These are phyloP conservation scores for Mesocentrotus franciscanus DNA, from an alignment of 53 echinoderm and acorn worm species.

Conservation along the genomic window DNA sequence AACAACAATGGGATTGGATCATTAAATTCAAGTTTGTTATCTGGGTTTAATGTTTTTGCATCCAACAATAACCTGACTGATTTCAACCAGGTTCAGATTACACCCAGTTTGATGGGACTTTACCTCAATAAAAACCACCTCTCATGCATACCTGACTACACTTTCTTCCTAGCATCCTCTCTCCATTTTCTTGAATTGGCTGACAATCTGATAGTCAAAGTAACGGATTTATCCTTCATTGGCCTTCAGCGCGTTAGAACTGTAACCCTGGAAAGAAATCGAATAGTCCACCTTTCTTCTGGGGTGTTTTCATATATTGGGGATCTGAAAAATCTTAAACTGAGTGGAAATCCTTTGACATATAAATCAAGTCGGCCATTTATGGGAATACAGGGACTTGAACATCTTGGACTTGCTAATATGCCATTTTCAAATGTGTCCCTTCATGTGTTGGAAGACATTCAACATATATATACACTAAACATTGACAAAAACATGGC, in stretches of 20 bases:
- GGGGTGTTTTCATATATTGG: background rate
- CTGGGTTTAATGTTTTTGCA: background rate
- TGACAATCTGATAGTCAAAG: background rate
- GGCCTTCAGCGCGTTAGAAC: background rate
- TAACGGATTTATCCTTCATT: background rate
- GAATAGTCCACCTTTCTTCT: background rate
- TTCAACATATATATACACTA: background rate
- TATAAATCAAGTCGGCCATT: background rate
- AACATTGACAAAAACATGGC: background rate
- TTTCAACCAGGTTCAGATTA: background rate
- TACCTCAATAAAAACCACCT: background rate
- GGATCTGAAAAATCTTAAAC: background rate
- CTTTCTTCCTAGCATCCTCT: background rate
- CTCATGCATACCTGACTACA: background rate
- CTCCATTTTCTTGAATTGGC: background rate
- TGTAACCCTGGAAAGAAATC: background rate
- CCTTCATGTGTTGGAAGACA: background rate
- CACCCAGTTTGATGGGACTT: background rate
- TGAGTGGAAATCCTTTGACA: background rate
- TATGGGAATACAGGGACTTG: background rate
- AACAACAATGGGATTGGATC: slow-evolving; percentile 9
- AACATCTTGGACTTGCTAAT: background rate
- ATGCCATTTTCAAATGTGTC: background rate
- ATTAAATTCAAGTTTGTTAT: slow-evolving; percentile 4
- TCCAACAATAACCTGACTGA: background rate